phyloP scores from a whole-genome alignment of 35 echinoderm and acorn worm genomes.

The Holothuria glaberrima region DNA sequence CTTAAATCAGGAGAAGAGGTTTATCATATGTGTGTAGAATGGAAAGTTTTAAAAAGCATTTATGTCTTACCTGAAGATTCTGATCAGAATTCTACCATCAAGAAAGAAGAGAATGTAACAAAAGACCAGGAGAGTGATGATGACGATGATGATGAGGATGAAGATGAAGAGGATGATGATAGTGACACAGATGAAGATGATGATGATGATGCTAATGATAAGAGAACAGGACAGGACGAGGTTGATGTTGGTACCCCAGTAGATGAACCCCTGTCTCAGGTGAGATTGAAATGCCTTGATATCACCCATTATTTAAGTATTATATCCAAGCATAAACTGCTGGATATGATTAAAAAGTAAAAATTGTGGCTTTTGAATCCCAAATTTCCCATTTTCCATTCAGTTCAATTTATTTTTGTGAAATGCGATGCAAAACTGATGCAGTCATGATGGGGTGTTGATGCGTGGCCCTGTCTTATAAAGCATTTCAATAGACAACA shows the following conservation, averaged over 20 bases:
- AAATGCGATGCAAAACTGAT: too few species aligned
- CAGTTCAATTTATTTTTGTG: too few species aligned
- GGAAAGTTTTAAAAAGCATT: background rate
- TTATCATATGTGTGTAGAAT: too few species aligned
- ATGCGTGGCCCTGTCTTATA: too few species aligned
- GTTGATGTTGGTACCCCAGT: conserved; percentile 28
- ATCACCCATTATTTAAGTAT: too few species aligned
- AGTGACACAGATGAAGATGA: conserved; percentile 4
- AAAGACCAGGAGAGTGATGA: background rate
- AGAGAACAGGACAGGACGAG: background rate
- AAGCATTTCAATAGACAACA: too few species aligned
- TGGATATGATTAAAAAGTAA: too few species aligned
- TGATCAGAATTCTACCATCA: background rate
- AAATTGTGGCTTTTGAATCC: too few species aligned
- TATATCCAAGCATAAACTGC: too few species aligned
- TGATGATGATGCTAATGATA: background rate
- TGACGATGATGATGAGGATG: background rate
- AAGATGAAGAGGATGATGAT: conserved; percentile 2
- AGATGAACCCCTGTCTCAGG: conserved; percentile 28
- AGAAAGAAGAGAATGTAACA: background rate
- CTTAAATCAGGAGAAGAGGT: too few species aligned
- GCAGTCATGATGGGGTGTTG: too few species aligned
- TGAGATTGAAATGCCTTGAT: background rate
- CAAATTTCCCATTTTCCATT: too few species aligned
- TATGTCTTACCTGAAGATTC: background rate